Percentiles rank a stretch among this genome's conserved stretches.
Conservation (phyloP, 2,888 invertebrate genomes). For the Thera obeliscata region DNA sequence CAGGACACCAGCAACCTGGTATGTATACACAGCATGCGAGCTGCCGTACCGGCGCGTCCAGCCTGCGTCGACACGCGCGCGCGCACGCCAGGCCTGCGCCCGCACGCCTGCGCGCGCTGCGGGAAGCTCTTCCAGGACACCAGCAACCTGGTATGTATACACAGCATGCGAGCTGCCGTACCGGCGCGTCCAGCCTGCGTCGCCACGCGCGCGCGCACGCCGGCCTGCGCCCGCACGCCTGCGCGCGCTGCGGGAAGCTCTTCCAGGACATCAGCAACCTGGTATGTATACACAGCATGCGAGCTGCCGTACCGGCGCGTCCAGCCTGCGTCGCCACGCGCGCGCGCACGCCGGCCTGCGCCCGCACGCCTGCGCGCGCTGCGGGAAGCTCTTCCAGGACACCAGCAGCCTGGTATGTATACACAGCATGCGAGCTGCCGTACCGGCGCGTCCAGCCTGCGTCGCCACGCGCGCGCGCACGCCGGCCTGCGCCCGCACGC, state of each 20-base stretch:
- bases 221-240: conserved; percentile 52
- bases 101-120: conserved; percentile 65
- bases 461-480: conserved; percentile 71
- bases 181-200: conserved; percentile 63
- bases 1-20: conserved; percentile 63
- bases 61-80: conserved; percentile 68
- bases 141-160: conserved; percentile 52
- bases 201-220: conserved; percentile 70
- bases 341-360: conserved; percentile 59
- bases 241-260: conserved; percentile 65
- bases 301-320: conserved; percentile 55
- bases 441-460: conserved; percentile 64
- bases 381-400: conserved; percentile 69
- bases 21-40: background rate
- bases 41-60: conserved; percentile 62
- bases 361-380: conserved; percentile 61
- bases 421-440: no score
- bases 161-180: no score
- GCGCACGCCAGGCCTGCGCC: conserved; percentile 55
- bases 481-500: conserved; percentile 49
- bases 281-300: conserved; percentile 15
- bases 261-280: conserved; percentile 69
- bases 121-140: conserved; percentile 67
- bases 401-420: conserved; percentile 55
- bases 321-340: conserved; percentile 68